Evolutionary conservation across 1,140 invertebrate species (phyloP), one percentile per base, ranked within the genome.

Genomic region (Drosophila nikananu): DNA sequence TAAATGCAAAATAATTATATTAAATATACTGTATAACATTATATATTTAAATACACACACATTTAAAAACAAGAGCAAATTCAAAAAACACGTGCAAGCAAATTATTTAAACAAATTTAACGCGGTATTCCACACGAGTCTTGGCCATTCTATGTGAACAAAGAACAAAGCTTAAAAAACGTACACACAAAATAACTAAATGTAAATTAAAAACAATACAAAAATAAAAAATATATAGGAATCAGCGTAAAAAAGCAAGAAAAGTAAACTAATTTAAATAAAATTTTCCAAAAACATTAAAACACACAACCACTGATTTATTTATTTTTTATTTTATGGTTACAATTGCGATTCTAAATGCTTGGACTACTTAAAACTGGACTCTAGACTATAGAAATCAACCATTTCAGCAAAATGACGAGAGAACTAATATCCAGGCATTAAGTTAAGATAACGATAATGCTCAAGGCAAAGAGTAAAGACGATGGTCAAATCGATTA

Each of bases 1-100:
- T 77, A 79, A 82, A 89, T 73, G 83, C 25, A 74, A 83, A 83
- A 66, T 82, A 78, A 67, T 73, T 77, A 70, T 82, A 72, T 55
- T 39, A 76, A 83, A 78, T 39, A 55, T 80, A 89, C 80, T 84
- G 55, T 83, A 61, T 63, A 84, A 84, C 71, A 73, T 71, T 73
- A 68, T 68, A 77, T 77, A 59, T 32, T 65, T 63, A 77, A 64
- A 80, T 67, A 25, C 46, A 49, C 12, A 73, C 52, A 70, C 54
- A 57, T 23, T 52, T 49, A 75, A 66, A 64, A 68, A 35, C 52
- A 46, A 71, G 60, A 66, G 60, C 75, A 78, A 81, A 72, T 67
- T 76, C 41, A 60, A 80, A 51, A 35, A 55, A 32, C 27, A 15
- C 63, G 65, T 80, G 80, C 39, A 70, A 76, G 37, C 41, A 10